These are phyloP conservation scores for Nannospalax galili DNA, from an alignment of 2,113 vertebrate species.

Conservation along the genomic window DNA sequence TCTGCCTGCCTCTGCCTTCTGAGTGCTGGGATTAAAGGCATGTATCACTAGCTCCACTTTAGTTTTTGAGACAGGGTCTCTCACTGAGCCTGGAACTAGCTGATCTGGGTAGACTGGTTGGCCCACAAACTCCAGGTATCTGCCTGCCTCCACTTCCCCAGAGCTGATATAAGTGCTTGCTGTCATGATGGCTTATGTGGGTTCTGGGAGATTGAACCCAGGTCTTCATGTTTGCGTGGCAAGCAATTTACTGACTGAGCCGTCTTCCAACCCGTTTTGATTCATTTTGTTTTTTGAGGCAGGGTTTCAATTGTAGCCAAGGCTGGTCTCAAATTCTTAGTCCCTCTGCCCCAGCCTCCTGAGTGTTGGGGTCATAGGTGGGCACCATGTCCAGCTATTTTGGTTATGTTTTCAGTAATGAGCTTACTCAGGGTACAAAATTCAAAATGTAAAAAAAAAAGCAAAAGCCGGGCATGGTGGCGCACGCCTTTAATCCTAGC, in stretches of 20 bases:
- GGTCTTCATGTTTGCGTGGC: background rate
- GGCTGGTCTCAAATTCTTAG: background rate
- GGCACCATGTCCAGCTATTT: background rate
- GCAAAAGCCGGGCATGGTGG: no score
- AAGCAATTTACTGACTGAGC: background rate
- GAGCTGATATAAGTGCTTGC: background rate
- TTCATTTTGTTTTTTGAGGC: background rate
- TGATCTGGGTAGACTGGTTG: background rate
- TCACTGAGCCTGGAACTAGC: background rate
- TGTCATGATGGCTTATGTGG: background rate
- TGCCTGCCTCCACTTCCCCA: background rate
- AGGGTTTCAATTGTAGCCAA: background rate
- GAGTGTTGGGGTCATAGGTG: background rate
- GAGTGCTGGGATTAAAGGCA: no score
- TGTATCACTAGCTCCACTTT: background rate
- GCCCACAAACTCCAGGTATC: background rate
- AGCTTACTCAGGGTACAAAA: background rate
- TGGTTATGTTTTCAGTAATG: background rate
- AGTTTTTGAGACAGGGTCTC: background rate
- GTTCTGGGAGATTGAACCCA: no score
- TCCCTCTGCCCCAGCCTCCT: background rate
- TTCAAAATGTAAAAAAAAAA: background rate
- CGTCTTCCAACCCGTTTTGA: background rate
- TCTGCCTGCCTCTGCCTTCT: no score
- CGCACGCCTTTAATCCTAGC: no score